Conservation (phyloP, 2,797 vertebrate species). For the Sebastes iracundus region DNA sequence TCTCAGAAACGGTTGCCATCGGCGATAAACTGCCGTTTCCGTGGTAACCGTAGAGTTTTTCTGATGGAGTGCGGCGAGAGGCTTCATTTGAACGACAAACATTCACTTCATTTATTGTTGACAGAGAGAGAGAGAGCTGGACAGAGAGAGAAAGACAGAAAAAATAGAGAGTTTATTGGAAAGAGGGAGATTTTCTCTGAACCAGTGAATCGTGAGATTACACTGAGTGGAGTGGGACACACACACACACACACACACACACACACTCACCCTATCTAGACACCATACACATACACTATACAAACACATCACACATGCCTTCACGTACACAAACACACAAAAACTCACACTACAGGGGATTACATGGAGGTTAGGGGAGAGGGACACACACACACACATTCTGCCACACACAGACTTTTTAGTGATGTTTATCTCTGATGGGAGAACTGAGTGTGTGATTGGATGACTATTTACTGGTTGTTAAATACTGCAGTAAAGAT, state of each 20-base stretch:
- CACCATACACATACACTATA: slow-evolving; percentile 21
- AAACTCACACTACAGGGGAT: slow-evolving; percentile 22
- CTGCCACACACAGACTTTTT: not conserved
- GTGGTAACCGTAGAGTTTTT: slow-evolving; percentile 45
- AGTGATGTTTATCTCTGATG: not conserved
- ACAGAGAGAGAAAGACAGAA: slow-evolving; percentile 31
- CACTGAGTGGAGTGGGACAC: slow-evolving; percentile 68
- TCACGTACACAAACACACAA: slow-evolving; percentile 13
- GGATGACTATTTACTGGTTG: not conserved
- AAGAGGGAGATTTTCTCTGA: slow-evolving; percentile 83
- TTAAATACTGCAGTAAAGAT: slow-evolving; percentile 6
- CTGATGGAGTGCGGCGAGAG: slow-evolving; percentile 27
- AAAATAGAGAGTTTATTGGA: slow-evolving; percentile 76
- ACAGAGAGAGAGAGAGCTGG: slow-evolving; percentile 16
- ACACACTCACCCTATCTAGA: slow-evolving; percentile 6
- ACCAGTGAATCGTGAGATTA: slow-evolving; percentile 85
- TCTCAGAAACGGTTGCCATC: slow-evolving; percentile 34
- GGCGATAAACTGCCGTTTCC: slow-evolving; percentile 46
- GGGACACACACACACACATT: not conserved
- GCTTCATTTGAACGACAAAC: slow-evolving; percentile 64
- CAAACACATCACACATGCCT: slow-evolving; percentile 12
- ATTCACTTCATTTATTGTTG: slow-evolving; percentile 68
- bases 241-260: slow-evolving; percentile 15
- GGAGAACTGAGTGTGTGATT: slow-evolving; percentile 1
- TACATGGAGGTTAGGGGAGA: slow-evolving; percentile 14